A percentile compares a stretch with the other conserved stretches of the same genome.
phyloP scores from a whole-genome alignment of 1,140 invertebrate species.

The Drosophila subpulchrella region DNA sequence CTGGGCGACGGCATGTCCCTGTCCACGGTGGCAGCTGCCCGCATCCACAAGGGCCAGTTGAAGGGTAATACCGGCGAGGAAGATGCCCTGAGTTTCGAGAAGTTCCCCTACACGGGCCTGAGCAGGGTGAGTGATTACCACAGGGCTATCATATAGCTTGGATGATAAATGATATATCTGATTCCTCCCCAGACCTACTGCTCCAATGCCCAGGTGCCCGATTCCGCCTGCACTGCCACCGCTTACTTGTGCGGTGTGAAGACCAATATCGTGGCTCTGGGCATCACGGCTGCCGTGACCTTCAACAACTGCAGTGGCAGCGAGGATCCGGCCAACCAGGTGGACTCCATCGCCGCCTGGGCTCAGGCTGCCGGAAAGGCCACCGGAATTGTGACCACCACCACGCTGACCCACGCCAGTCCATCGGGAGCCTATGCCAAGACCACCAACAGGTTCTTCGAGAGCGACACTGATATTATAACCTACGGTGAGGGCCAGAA shows the following conservation, averaged over 20 bases:
- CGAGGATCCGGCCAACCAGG: conserved; percentile 85
- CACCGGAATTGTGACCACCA: conserved; percentile 81
- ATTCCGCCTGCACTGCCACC: conserved; percentile 90
- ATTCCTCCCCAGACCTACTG: conserved; percentile 86
- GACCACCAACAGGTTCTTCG: conserved; percentile 90
- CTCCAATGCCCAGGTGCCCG: conserved; percentile 91
- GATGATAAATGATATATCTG: background rate
- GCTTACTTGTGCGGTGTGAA: conserved; percentile 91
- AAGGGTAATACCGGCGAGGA: conserved; percentile 88
- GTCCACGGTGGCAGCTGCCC: conserved; percentile 88
- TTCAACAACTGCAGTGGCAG: conserved; percentile 89
- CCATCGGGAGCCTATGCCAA: conserved; percentile 84
- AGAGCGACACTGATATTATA: conserved; percentile 88
- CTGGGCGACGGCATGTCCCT: conserved; percentile 93
- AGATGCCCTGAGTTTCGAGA: conserved; percentile 89
- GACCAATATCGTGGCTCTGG: conserved; percentile 88
- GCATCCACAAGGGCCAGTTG: conserved; percentile 88
- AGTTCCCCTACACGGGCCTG: conserved; percentile 90
- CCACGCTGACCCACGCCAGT: conserved; percentile 80
- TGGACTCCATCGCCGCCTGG: conserved; percentile 92
- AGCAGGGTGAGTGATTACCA: conserved; percentile 85
- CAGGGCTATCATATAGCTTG: no score
- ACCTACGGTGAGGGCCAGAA: conserved; percentile 52
- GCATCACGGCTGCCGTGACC: conserved; percentile 87
- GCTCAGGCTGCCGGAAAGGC: conserved; percentile 90